Conservation (phyloP, 2,113 vertebrate genomes). For the Pterophyllum scalare region DNA sequence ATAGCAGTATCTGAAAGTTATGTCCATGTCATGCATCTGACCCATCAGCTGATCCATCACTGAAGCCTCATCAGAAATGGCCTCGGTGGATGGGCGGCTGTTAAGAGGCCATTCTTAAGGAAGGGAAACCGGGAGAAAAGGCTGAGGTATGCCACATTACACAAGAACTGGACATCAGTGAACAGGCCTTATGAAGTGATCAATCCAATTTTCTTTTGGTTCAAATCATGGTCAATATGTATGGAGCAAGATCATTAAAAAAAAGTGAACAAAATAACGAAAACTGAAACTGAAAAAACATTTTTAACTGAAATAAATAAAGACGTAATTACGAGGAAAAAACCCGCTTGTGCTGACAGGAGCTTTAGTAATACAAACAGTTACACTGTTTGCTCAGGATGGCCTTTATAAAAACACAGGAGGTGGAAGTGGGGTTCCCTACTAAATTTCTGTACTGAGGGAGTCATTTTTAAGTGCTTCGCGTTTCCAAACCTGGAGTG, state of each 20-base stretch:
- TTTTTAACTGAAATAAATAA: too few relatives aligned
- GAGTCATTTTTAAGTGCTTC: accelerated
- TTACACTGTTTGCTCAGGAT: neutral
- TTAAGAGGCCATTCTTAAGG: neutral
- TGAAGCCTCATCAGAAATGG: neutral
- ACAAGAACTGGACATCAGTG: too few relatives aligned
- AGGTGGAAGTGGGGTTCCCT: neutral
- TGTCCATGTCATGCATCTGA: neutral
- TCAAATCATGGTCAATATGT: too few relatives aligned
- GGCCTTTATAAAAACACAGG: accelerated
- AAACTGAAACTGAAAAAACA: too few relatives aligned
- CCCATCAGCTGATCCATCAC: accelerated
- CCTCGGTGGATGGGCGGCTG: accelerated
- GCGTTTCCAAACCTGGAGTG: constrained; percentile 10
- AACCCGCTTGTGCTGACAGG: too few relatives aligned
- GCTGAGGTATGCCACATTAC: too few relatives aligned
- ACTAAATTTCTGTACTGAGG: neutral
- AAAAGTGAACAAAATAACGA: too few relatives aligned
- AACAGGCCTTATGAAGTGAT: too few relatives aligned
- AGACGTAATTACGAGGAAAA: too few relatives aligned
- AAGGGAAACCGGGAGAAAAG: neutral
- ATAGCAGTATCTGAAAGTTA: neutral
- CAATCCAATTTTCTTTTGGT: too few relatives aligned
- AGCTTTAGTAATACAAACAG: too few relatives aligned
- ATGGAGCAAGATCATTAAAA: too few relatives aligned